These are phyloP conservation scores for Torymus auratus DNA, from an alignment of 2,888 invertebrate genomes.

Conservation along the genomic window DNA sequence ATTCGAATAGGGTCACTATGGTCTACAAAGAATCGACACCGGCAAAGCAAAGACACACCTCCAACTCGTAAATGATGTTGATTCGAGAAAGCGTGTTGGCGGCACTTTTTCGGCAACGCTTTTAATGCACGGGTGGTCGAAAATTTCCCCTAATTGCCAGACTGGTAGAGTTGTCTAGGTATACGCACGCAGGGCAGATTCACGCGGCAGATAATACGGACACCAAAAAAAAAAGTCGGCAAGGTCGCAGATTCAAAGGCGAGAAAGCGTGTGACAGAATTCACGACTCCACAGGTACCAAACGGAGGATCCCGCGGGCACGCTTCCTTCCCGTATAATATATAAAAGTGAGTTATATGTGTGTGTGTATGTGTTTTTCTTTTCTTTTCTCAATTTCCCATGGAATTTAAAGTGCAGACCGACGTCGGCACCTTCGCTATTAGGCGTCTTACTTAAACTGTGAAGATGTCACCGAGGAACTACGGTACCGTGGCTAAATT, in stretches of 20 bases:
- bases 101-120: slow-evolving; percentile 18
- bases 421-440: not conserved
- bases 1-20: no score
- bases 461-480: slow-evolving; percentile 60
- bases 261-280: slow-evolving; percentile 39
- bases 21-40: slow-evolving; percentile 2
- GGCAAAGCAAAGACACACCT: slow-evolving; percentile 11
- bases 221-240: slow-evolving; percentile 43
- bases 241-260: slow-evolving; percentile 33
- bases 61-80: slow-evolving; percentile 31
- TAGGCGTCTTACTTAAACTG: slow-evolving; percentile 67
- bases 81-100: slow-evolving; percentile 52
- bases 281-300: slow-evolving; percentile 1
- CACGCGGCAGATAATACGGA: slow-evolving; percentile 55
- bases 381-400: slow-evolving; percentile 45
- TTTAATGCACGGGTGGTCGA: slow-evolving; percentile 46
- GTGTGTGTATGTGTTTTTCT: no score
- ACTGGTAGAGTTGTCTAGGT: not conserved
- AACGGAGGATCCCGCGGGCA: not conserved
- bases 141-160: slow-evolving; percentile 45
- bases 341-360: not conserved
- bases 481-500: slow-evolving; percentile 28
- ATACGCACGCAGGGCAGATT: slow-evolving; percentile 32
- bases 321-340: slow-evolving; percentile 1
- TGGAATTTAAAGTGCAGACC: slow-evolving; percentile 20